These are phyloP conservation scores for Aptenodytes forsteri DNA, from an alignment of 2,113 vertebrate genomes.

Conservation along the genomic window DNA sequence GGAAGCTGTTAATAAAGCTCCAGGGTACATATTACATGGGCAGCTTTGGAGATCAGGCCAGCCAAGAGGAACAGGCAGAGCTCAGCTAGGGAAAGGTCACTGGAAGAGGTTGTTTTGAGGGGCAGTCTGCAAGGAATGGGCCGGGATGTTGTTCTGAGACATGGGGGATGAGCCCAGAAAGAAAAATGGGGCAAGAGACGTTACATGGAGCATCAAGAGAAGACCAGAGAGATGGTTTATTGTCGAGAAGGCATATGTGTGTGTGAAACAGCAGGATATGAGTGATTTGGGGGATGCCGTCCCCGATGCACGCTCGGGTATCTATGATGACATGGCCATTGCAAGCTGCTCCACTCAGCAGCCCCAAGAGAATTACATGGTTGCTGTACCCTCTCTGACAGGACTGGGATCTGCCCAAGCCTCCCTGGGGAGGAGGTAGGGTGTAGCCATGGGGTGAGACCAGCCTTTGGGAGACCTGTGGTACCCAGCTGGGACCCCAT, in stretches of 20 bases:
- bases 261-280: neutral
- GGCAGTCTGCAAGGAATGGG: rapidly evolving
- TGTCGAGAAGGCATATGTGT: neutral
- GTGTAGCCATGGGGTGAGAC: neutral
- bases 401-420: neutral
- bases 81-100: neutral
- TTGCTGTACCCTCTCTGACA: neutral
- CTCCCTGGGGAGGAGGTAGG: too few species aligned
- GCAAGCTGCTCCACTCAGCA: neutral
- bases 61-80: neutral
- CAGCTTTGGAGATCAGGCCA: neutral
- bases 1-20: neutral
- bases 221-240: neutral
- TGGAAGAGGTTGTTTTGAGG: neutral
- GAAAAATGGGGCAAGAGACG: neutral
- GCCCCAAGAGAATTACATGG: neutral
- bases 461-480: neutral
- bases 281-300: neutral
- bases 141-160: neutral
- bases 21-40: neutral
- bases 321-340: neutral
- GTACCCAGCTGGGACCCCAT: neutral
- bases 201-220: neutral
- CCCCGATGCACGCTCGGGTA: rapidly evolving
- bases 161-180: neutral